Base-by-base conservation (phyloP, 1,140 invertebrate genomes). In the Medauroidea extradentata region DNA sequence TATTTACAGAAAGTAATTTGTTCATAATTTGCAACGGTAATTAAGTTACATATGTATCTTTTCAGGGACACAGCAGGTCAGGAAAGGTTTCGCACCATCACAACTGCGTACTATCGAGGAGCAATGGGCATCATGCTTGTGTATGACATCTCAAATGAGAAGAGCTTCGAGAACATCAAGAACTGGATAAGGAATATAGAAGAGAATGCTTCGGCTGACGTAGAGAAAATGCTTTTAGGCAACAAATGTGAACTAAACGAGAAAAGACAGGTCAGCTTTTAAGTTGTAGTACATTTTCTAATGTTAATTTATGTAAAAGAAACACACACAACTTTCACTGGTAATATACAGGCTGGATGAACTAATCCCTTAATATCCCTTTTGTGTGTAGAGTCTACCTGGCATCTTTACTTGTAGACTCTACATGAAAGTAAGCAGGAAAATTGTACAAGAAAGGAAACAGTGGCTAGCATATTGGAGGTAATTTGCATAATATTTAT, bases 41-140 rank as follows among this genome's bases (percentile, higher is more conserved):
- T 42, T 42, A 2, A 42, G 2, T 42, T 42, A 19, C 18, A 19
- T 19, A n/a, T 48, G 2, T 29, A 21, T 27, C 44, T 14, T 27
- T 11, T 9, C 66, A 93, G 91, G 92, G 94, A 98, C 72, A 98
- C 94, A 61, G 95, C 94, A 24, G 95, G 95, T 1, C 96, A 99
- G 77, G 88, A 94, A 76, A 85, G 96, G 68, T 98, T 98, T 80
- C 87, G 96, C 71, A 98, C 96, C 51, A 99, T 98, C 71, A 98
- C 96, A 38, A 98, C 96, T 57, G 95, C 95, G 2, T 98, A 99
- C 74, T 99, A 98, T 80, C 84, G 96, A 69, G 95, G 96, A 27
- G 96, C 96, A 24, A 98, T 98, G 96, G 96, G 96, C 57, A 98
- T 99, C 46, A 98, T 98, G 94, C 82, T 99, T 62, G 95, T 98